Evolutionary conservation across 2,113 vertebrate genomes (phyloP), one percentile per base, ranked within the genome.

Genomic region (Syrmaticus mikado): DNA sequence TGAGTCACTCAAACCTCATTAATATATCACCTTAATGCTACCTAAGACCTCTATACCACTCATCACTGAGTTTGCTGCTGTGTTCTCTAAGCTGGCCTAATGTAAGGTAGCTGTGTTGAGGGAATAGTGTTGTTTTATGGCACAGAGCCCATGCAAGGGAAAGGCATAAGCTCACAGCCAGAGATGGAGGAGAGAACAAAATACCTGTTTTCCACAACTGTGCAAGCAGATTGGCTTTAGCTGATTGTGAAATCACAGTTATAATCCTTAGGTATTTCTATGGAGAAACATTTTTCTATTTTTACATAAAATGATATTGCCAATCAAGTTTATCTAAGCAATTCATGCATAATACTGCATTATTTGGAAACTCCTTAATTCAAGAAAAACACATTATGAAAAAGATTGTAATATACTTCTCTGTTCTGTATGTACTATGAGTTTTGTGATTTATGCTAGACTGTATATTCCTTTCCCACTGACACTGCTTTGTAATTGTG

Each of bases 301-400:
- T 93, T 92, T 85, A 89, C 75, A 52, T 77, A 34, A 80, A 85
- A 92, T 77, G 58, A 55, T 65, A 68, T 77, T 70, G 72, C 72
- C 57, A 92, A 34, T 80, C 25, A 22, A 65, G 73, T 85, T 93
- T 86, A 89, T 92, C 65, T 88, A 43, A 84, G 73, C 32, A 52
- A 45, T 84, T 78, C 60, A 75, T 77, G 27, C 64, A 93, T 21
- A 87, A 60, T 73, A 17, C 25, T 46, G 34, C 73, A 93, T 40
- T 87, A 89, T 91, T 96, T 93, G 94, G 91, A 73, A 75, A 58
- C 60, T 70, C 57, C 66, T 80, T 79, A 82, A 58, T 82, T 50
- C 50, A 87, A 48, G 60, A 68, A 13, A 24, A 84, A 22, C 30
- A 28, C 68, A 50, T n/a, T 50, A 71, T 4, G 3, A 67, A 34